Base-by-base conservation (phyloP, 2,797 vertebrate genomes). In the Taeniopygia guttata region DNA sequence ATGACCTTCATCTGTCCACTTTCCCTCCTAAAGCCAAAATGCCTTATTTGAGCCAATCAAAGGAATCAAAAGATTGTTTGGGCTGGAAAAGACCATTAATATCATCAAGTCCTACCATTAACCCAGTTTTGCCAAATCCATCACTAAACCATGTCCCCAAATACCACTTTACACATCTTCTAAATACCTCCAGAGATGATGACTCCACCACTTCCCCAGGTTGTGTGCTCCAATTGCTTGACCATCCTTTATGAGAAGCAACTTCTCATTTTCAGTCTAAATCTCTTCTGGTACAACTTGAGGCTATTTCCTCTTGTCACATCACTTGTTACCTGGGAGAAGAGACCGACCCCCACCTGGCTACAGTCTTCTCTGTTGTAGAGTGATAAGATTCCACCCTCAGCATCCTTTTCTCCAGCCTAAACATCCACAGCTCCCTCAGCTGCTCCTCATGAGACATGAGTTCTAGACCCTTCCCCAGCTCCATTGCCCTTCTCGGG, bases 311-410 rank as follows among this genome's bases (percentile, higher is more conserved):
- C 16, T 69, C 32, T 56, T n/a, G 19, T 56, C 7, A 16, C 43
- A 11, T 74, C 54, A 27, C 2, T 75, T 27, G 9, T 36, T 21
- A 6, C 19, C 17, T 29, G 36, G 32, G 7, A 68, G 42, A 68
- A 75, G 32, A 56, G 13, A 3, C 9, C 0, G 0, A 38, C 3
- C 1, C 3, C 13, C 5, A 42, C 7, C 15, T 27, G 7, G 34
- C 8, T 55, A 10, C 49, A 69, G 0, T 5, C 36, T 62, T 26
- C 22, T 36, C 9, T 38, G 10, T 6, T 60, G 15, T 7, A 43
- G 34, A 46, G 29, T 5, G 3, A 3, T 43, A 29, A 55, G 5
- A 21, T 20, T 5, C 3, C 2, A 40, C 2, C 22, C 30, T 7
- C 4, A 62, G 19, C 11, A 32, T 69, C 27, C 27, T 75, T 49